Conservation (phyloP, 2,113 vertebrate species). For the Propithecus coquereli region DNA sequence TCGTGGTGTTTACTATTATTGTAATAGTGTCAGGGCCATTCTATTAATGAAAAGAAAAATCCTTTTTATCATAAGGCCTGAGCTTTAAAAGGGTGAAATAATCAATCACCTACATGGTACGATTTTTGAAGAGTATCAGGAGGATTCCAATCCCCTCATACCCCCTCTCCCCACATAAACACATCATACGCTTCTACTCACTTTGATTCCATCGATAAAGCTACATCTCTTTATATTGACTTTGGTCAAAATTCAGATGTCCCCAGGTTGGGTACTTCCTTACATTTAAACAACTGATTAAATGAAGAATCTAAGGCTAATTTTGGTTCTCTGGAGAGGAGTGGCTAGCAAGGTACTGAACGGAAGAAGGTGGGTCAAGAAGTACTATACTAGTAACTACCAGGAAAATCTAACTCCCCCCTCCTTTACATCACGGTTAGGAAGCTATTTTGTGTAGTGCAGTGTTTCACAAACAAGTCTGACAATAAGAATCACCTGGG, state of each 20-base stretch:
- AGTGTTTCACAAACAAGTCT: background rate
- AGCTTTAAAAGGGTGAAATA: constrained; percentile 15
- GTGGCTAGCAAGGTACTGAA: background rate
- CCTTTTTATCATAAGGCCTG: background rate
- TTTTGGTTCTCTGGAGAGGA: background rate
- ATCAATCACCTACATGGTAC: background rate
- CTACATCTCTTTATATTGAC: background rate
- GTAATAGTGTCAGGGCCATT: background rate
- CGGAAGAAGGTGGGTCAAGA: background rate
- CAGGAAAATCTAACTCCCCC: background rate
- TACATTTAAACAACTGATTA: background rate
- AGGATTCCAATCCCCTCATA: background rate
- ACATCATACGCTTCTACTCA: background rate
- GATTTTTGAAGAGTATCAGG: constrained; percentile 7
- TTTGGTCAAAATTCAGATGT: background rate
- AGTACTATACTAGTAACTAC: background rate
- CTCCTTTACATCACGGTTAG: background rate
- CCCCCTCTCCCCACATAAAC: background rate
- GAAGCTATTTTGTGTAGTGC: background rate
- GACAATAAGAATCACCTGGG: background rate
- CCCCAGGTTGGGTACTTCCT: background rate
- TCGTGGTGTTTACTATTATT: background rate
- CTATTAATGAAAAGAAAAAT: constrained; percentile 2
- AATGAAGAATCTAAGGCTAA: background rate
- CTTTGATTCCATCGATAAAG: constrained; percentile 12